Conservation (phyloP, 2,888 invertebrate genomes). For the Acheta domesticus region DNA sequence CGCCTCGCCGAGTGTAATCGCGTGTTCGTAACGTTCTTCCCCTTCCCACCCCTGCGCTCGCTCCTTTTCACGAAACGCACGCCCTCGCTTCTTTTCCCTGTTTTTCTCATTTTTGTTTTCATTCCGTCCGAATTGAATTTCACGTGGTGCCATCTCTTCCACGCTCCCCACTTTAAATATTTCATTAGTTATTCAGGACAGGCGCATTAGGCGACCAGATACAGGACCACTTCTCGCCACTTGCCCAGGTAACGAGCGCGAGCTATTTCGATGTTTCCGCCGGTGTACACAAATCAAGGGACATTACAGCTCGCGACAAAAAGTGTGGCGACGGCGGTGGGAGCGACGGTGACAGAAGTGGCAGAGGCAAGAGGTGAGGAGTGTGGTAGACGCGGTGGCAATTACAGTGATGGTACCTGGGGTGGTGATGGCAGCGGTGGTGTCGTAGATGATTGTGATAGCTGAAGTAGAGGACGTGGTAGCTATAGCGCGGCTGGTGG, state of each 20-base stretch:
- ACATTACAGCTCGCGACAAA: neutral
- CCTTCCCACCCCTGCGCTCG: too few species aligned
- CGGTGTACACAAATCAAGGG: conserved; percentile 1
- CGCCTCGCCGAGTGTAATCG: too few species aligned
- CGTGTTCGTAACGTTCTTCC: too few species aligned
- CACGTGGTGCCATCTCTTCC: neutral
- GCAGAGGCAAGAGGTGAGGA: neutral
- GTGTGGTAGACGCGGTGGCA: neutral
- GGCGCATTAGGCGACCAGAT: neutral
- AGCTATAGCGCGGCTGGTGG: neutral
- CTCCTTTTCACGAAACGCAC: neutral
- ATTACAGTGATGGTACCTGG: neutral
- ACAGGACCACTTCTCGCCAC: neutral
- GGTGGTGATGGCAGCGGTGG: neutral
- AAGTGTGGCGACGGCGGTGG: neutral
- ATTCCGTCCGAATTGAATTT: neutral
- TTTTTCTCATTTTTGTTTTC: neutral
- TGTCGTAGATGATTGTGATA: neutral
- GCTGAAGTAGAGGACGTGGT: too few species aligned
- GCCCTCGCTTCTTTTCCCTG: neutral
- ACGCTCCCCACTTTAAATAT: neutral
- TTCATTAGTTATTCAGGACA: conserved; percentile 7
- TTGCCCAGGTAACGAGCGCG: neutral
- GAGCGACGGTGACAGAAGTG: neutral
- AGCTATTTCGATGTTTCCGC: neutral